A percentile compares a stretch with the other conserved stretches of the same genome.
Evolutionary conservation across 2,888 invertebrate species (phyloP).

Genomic region (Agonopterix alstromeriana): DNA sequence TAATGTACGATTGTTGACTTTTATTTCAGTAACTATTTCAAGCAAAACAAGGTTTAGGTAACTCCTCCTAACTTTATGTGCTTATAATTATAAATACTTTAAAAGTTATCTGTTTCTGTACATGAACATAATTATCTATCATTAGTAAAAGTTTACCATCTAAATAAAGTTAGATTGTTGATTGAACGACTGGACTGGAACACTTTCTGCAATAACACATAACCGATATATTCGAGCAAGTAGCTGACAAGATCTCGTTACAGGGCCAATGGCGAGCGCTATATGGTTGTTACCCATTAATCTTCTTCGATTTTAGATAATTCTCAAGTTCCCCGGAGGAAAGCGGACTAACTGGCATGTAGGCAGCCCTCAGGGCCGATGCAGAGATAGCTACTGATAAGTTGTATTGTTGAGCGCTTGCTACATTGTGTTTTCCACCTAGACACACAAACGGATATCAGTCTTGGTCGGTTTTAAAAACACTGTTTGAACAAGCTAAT

Average conservation of each 20-base stretch:
- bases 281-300: slow-evolving; percentile 33
- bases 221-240: slow-evolving; percentile 11
- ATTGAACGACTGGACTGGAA: too few relatives aligned
- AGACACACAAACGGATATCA: not conserved
- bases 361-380: slow-evolving; percentile 20
- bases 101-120: too few relatives aligned
- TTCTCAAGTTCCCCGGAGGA: slow-evolving; percentile 27
- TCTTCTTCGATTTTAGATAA: slow-evolving; percentile 51
- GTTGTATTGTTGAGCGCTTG: slow-evolving; percentile 16
- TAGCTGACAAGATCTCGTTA: slow-evolving; percentile 28
- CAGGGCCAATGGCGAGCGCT: slow-evolving; percentile 10
- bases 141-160: too few relatives aligned
- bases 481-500: too few relatives aligned
- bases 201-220: slow-evolving; percentile 31
- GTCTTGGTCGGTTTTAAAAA: too few relatives aligned
- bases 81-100: too few relatives aligned
- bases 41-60: too few relatives aligned
- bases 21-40: too few relatives aligned
- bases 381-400: slow-evolving; percentile 23
- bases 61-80: too few relatives aligned
- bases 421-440: slow-evolving; percentile 10
- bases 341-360: slow-evolving; percentile 34
- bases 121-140: too few relatives aligned
- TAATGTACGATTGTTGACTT: too few relatives aligned
- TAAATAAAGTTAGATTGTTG: too few relatives aligned